Base-by-base conservation (phyloP, 2,797 vertebrate species). In the Darevskia nairensis region DNA sequence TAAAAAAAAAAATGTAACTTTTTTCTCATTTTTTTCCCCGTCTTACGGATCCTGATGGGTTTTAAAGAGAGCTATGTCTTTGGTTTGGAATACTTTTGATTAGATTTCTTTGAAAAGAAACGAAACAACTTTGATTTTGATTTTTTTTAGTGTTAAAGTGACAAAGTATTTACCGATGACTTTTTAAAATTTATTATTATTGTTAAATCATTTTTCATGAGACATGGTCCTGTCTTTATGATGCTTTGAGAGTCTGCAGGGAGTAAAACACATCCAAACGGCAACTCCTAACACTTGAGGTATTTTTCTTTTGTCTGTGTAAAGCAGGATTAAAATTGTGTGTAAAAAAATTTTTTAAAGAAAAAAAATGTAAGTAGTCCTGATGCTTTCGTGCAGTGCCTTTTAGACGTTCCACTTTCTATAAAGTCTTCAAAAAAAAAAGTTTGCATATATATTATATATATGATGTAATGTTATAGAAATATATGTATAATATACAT, bases 401-500 rank as follows among this genome's bases (percentile, higher is more conserved):
- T 97, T 55, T 96, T 96, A 96, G 95, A 95, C 94, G 96, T 96
- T 95, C 93, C 86, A 93, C 95, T 97, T 96, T 96, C 96, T 96
- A 96, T 94, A 95, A 96, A 96, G 95, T 96, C 96, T 96, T 96
- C 95, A 95, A 92, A 95, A 91, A 95, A 90, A 90, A 89, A 94
- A 93, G 74, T 94, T 95, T 92, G 96, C 97, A 96, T 97, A 96
- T 96, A 96, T 97, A 97, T 96, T 95, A 95, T 97, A 97, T 97
- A 97, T 97, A 96, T 97, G 96, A 96, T 96, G 96, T 96, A 96
- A 97, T 94, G 96, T 96, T 96, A 97, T 95, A 97, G 96, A 97
- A 96, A 96, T 97, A 95, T 97, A 96, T 97, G 97, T 97, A 97
- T 97, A 97, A 97, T 97, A 97, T 97, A 97, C 96, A 97, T 97